phyloP scores from a whole-genome alignment of 35 echinoderm and acorn worm genomes.

The Hemicentrotus pulcherrimus region DNA sequence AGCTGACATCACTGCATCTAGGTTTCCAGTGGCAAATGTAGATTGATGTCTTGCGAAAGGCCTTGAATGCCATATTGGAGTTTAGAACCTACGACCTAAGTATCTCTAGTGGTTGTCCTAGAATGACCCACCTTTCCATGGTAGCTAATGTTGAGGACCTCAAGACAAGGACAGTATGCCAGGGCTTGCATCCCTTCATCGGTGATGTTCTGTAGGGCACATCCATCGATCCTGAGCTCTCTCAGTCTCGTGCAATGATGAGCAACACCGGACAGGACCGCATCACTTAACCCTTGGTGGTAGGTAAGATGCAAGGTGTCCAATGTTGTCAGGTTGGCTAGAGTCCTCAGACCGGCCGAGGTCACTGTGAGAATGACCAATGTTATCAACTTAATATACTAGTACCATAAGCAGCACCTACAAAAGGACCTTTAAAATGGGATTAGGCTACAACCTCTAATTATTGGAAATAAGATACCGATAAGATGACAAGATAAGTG shows the following conservation, averaged over 20 bases:
- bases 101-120: not conserved
- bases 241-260: not conserved
- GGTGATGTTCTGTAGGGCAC: not conserved
- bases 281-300: constrained; percentile 27
- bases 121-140: not conserved
- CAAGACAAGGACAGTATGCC: not conserved
- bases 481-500: too few species aligned
- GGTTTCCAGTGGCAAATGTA: too few species aligned
- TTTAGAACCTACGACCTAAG: too few species aligned
- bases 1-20: too few species aligned
- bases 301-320: not conserved
- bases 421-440: too few species aligned
- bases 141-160: constrained; percentile 43
- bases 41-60: too few species aligned
- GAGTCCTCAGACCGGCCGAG: not conserved
- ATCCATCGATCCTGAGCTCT: constrained; percentile 24
- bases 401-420: too few species aligned
- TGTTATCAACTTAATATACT: not conserved
- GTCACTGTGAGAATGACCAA: constrained; percentile 1
- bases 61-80: too few species aligned
- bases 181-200: constrained; percentile 21
- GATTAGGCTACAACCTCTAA: too few species aligned
- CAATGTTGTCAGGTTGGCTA: not conserved
- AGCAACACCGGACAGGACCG: not conserved
- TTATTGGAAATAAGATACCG: too few species aligned